phyloP scores from a whole-genome alignment of 2,888 invertebrate genomes.

The Pristionchus japonicus region DNA sequence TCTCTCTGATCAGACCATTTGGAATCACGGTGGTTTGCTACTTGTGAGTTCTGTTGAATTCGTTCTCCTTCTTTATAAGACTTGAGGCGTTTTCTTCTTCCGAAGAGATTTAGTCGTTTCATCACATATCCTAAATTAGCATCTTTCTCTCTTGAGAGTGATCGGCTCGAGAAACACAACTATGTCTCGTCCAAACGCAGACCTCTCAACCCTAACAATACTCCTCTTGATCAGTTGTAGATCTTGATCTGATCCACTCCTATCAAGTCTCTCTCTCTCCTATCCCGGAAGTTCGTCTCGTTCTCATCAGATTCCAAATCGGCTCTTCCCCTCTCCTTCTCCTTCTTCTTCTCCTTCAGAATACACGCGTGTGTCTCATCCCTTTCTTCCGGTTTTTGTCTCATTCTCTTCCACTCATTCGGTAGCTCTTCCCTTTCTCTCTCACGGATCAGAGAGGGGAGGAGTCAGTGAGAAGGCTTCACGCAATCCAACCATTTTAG shows the following conservation, averaged over 20 bases:
- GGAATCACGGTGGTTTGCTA: neutral
- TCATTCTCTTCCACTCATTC: conserved; percentile 29
- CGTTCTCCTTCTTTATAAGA: too few species aligned
- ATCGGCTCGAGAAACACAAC: too few species aligned
- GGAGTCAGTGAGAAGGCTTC: neutral
- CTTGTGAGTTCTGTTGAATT: too few species aligned
- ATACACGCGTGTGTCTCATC: conserved; percentile 1
- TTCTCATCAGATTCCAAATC: neutral
- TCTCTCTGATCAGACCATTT: neutral
- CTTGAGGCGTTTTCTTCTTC: too few species aligned
- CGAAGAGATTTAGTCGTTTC: too few species aligned
- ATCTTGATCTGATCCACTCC: neutral
- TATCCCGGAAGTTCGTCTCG: too few species aligned
- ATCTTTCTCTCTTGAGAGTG: too few species aligned
- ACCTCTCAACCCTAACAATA: neutral
- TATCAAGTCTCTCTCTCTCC: neutral
- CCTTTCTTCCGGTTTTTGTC: conserved; percentile 21
- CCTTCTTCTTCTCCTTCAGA: neutral
- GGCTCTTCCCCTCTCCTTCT: conserved; percentile 5
- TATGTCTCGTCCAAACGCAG: neutral
- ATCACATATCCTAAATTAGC: too few species aligned
- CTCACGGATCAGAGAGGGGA: conserved; percentile 10
- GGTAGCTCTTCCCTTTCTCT: neutral
- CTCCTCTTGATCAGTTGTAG: neutral
- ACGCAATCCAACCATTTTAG: neutral